Evolutionary conservation across 1,140 invertebrate genomes (phyloP), one percentile per base, ranked within the genome.

Genomic region (Pinna nobilis): DNA sequence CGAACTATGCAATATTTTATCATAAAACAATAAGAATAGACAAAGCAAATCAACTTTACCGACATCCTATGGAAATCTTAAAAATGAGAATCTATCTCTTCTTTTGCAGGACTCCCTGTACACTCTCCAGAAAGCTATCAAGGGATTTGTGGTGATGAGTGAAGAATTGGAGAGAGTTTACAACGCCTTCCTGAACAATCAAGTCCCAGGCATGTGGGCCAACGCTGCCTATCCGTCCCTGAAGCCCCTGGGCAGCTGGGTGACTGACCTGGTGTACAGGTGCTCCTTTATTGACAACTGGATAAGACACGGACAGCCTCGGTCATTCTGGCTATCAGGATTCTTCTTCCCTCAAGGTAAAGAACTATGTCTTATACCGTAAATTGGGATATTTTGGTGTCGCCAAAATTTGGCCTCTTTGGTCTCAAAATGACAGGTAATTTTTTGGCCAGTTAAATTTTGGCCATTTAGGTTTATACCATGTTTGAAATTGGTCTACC

Each of bases 311-410:
- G 93, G 92, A 5, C 89, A 89, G n/a, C 95, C 94, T 13, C 90
- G 91, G 39, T 96, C 95, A 5, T 97, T 93, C 84, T 97, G 96
- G 96, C 87, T 97, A 35, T 95, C 95, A 44, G 96, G 96, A 20
- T 93, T 97, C 81, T 97, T 95, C 87, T 97, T 96, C 85, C 95
- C 95, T 0, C 96, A 97, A 91, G 95, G 90, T 89, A n/a, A n/a
- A n/a, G n/a, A n/a, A n/a, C n/a, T n/a, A n/a, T n/a, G n/a, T n/a
- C n/a, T n/a, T n/a, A n/a, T n/a, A n/a, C n/a, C n/a, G n/a, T n/a
- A n/a, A n/a, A n/a, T n/a, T n/a, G n/a, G n/a, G n/a, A n/a, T n/a
- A n/a, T n/a, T n/a, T n/a, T n/a, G n/a, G n/a, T n/a, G n/a, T n/a
- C n/a, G n/a, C n/a, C n/a, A n/a, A n/a, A n/a, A n/a, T n/a, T n/a